Evolutionary conservation across 2,113 vertebrate genomes (phyloP).

Genomic region (Sceloporus tristichus): DNA sequence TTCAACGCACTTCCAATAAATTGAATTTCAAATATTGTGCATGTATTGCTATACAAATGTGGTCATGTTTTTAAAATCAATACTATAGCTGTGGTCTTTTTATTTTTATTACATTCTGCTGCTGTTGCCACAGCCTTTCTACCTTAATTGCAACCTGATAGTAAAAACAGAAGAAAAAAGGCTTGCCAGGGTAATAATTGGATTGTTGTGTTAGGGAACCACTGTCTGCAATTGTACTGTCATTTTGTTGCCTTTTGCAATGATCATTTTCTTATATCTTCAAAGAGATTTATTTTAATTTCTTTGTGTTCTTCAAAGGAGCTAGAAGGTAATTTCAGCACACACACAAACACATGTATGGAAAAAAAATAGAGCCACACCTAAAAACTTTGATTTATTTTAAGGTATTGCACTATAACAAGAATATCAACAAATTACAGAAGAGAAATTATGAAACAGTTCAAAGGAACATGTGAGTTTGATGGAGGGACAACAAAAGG

Average conservation of each 20-base stretch:
- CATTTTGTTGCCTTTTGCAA: conserved; percentile 5
- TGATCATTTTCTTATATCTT: neutral
- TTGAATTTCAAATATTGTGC: no score
- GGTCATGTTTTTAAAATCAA: neutral
- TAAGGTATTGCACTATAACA: conserved; percentile 12
- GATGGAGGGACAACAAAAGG: neutral
- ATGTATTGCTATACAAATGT: neutral
- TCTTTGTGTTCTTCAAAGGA: conserved; percentile 2
- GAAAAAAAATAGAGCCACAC: conserved; percentile 7
- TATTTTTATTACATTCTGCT: neutral
- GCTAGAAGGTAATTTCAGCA: conserved; percentile 19
- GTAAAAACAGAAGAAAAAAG: neutral
- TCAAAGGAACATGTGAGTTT: conserved; percentile 11
- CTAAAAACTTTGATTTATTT: conserved; percentile 22
- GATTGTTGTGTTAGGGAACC: conserved; percentile 30
- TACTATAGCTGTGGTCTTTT: neutral
- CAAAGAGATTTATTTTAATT: conserved; percentile 35
- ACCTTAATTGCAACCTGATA: neutral
- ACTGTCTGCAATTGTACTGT: conserved; percentile 32
- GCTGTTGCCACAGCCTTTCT: neutral
- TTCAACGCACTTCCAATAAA: no score
- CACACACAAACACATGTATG: neutral
- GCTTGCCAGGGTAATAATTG: conserved; percentile 22
- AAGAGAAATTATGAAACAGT: neutral
- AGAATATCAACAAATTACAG: conserved; percentile 37